Evolutionary conservation across 2,797 vertebrate species (phyloP), one percentile per base, ranked within the genome.

Genomic region (Corythornis leucogaster): DNA sequence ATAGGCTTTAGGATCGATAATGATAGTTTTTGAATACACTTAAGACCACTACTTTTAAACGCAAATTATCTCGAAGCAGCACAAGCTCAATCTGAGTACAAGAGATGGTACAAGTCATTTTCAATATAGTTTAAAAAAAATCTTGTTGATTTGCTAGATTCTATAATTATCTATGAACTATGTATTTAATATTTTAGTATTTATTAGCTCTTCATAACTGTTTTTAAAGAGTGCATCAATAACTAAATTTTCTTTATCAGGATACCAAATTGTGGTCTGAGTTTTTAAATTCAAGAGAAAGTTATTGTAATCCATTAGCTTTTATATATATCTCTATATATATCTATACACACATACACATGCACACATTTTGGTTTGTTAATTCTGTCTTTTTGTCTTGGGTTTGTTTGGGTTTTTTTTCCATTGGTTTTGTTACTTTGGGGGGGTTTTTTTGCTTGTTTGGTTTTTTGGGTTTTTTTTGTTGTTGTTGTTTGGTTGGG

Each of bases 401-500:
- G 7, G 3, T 55, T 58, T 5, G 12, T 6, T 40, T 40, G 3
- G 12, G 14, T 40, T 15, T 35, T 11, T n/a, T 43, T 31, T 19
- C 48, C 30, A n/a, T 55, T 58, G 7, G 8, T 78, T 25, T 45
- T 45, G 11, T 45, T 64, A 19, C 16, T 51, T 38, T 20, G 21
- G 53, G 53, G 13, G 38, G n/a, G n/a, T 3, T 19, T 45, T 24
- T 20, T 45, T 53, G 10, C 9, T 40, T 28, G 12, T 28, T 61
- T 25, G 45, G 10, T 7, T 21, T 20, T 42, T 40, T 7, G 5
- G 2, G 12, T 2, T 8, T 26, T 26, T 26, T 17, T 2, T 0
- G 8, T 38, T 46, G 3, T 3, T 24, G 88, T 81, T 69, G 9
- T 66, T 78, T 59, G 7, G 9, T 66, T 78, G 55, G 9, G 9